These are phyloP conservation scores for Galerucella calmariensis DNA, from an alignment of 2,888 invertebrate genomes.

Conservation along the genomic window DNA sequence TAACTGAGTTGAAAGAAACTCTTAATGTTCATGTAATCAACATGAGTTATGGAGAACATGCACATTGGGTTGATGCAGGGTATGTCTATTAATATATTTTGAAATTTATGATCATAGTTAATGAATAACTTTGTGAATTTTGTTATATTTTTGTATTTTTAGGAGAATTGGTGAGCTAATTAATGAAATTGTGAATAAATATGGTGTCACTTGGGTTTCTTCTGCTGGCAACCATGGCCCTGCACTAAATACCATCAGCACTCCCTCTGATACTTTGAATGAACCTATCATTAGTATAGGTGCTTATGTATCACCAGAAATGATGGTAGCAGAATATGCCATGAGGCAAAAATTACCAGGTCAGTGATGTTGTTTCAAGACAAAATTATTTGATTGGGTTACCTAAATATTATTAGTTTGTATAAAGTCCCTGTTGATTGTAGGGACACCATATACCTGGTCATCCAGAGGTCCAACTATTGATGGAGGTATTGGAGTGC, in stretches of 20 bases:
- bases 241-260: constrained; percentile 91
- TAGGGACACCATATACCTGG: constrained; percentile 90
- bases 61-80: constrained; percentile 92
- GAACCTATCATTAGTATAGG: constrained; percentile 91
- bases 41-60: constrained; percentile 98
- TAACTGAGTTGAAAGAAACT: constrained; percentile 77
- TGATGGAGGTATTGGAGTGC: constrained; percentile 90
- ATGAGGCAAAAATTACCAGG: constrained; percentile 81
- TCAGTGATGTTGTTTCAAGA: constrained; percentile 34
- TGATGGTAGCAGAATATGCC: constrained; percentile 97
- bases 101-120: background rate
- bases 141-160: constrained; percentile 49
- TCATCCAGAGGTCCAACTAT: constrained; percentile 87
- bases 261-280: constrained; percentile 86
- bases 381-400: background rate
- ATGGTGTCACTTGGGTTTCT: constrained; percentile 91
- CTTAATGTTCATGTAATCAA: constrained; percentile 89
- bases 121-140: background rate
- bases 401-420: no score
- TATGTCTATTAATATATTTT: constrained; percentile 57
- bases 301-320: constrained; percentile 96
- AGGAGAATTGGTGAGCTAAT: constrained; percentile 88
- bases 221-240: constrained; percentile 97
- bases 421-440: background rate
- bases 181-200: constrained; percentile 88